phyloP scores from a whole-genome alignment of 2,797 vertebrate genomes.

The Enteromius mattozi region DNA sequence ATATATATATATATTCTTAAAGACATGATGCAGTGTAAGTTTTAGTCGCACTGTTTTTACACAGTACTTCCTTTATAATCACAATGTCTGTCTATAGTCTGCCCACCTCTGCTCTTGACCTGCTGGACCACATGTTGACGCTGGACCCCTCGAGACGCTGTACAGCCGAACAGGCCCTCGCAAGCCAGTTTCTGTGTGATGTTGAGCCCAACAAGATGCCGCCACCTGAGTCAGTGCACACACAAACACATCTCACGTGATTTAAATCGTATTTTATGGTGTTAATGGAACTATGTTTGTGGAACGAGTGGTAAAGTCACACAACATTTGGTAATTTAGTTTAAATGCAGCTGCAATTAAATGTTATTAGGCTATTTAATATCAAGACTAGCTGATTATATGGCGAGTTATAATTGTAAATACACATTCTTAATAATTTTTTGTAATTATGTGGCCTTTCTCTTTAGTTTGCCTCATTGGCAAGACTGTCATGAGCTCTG shows the following conservation, averaged over 20 bases:
- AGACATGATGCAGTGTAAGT: background rate
- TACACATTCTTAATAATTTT: background rate
- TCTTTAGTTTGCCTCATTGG: constrained; percentile 90
- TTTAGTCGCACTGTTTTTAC: background rate
- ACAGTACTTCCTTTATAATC: constrained; percentile 26
- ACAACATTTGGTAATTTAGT: background rate
- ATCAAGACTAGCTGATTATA: background rate
- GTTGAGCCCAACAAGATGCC: constrained; percentile 96
- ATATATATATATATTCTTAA: background rate
- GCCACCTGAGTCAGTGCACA: constrained; percentile 92
- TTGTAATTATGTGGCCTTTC: background rate
- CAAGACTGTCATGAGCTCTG: constrained; percentile 98
- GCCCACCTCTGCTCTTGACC: constrained; percentile 83
- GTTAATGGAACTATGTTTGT: background rate
- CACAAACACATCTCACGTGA: background rate
- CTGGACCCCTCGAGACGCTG: constrained; percentile 94
- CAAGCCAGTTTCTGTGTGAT: constrained; percentile 91
- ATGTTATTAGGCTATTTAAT: background rate
- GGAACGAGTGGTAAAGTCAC: background rate
- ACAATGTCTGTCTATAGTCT: constrained; percentile 18
- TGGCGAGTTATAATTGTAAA: background rate
- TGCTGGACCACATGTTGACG: constrained; percentile 97
- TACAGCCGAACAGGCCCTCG: constrained; percentile 92
- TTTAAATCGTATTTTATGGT: background rate
- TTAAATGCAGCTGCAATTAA: background rate